These are phyloP conservation scores for Cyrtodaria siliqua DNA, from an alignment of 2,888 invertebrate species.

Conservation along the genomic window DNA sequence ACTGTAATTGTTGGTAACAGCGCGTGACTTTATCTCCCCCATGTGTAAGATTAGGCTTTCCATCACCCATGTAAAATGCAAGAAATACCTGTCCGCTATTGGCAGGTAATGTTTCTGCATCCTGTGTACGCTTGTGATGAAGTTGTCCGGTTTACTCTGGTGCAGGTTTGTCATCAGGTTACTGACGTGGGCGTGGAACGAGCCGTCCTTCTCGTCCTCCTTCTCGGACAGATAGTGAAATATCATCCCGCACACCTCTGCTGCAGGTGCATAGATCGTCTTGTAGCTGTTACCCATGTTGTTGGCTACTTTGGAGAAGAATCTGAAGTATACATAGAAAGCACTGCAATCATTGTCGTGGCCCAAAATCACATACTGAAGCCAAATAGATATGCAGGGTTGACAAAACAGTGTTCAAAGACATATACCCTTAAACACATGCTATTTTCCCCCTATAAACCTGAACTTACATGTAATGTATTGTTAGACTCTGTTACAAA, in stretches of 20 bases:
- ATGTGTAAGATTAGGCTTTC: no score
- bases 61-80: no score
- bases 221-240: constrained; percentile 84
- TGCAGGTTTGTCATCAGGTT: constrained; percentile 74
- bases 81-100: constrained; percentile 87
- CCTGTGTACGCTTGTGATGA: constrained; percentile 86
- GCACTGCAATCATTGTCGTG: no score
- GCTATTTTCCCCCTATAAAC: no score
- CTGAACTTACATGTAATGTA: no score
- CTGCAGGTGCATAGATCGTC: constrained; percentile 82
- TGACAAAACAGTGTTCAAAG: no score
- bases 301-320: constrained; percentile 78
- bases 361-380: no score
- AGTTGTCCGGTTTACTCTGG: constrained; percentile 77
- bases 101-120: constrained; percentile 88
- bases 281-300: constrained; percentile 81
- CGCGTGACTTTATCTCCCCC: no score
- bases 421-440: no score
- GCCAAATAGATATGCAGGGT: no score
- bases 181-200: constrained; percentile 76
- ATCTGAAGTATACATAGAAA: constrained; percentile 76
- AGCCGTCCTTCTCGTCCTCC: constrained; percentile 70
- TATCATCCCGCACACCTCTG: constrained; percentile 86
- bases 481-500: no score
- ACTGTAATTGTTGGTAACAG: no score